These are phyloP conservation scores for Furcifer pardalis DNA, from an alignment of 2,797 vertebrate species.

Conservation along the genomic window DNA sequence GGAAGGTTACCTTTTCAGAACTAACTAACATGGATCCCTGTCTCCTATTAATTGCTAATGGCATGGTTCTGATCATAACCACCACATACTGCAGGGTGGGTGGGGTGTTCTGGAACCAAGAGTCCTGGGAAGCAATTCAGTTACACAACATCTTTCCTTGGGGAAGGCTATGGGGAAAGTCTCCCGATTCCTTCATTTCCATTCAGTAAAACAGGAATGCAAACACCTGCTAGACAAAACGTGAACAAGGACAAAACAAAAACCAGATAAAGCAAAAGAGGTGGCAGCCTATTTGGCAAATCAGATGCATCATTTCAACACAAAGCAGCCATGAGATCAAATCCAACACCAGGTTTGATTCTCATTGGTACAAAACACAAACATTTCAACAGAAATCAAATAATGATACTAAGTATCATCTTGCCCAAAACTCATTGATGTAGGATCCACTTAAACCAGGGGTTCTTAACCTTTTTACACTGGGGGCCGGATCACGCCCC, in stretches of 20 bases:
- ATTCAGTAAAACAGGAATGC: neutral
- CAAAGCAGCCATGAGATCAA: too few species aligned
- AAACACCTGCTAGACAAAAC: neutral
- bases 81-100: constrained; percentile 19
- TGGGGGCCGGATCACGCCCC: too few species aligned
- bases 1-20: constrained; percentile 10
- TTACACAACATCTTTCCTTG: neutral
- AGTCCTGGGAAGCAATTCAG: too few species aligned
- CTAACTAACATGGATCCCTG: constrained; percentile 22
- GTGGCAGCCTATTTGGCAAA: neutral
- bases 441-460: too few species aligned
- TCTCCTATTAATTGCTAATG: constrained; percentile 9
- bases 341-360: neutral
- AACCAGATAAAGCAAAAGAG: neutral
- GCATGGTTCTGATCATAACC: neutral
- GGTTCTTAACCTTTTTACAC: too few species aligned
- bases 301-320: neutral
- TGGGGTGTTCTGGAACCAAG: neutral
- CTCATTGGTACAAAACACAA: neutral
- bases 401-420: neutral
- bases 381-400: neutral
- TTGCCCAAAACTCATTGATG: neutral
- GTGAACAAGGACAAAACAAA: neutral
- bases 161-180: too few species aligned
- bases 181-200: too few species aligned